Evolutionary conservation across 2,113 vertebrate species (phyloP).

Genomic region (Micromys minutus): DNA sequence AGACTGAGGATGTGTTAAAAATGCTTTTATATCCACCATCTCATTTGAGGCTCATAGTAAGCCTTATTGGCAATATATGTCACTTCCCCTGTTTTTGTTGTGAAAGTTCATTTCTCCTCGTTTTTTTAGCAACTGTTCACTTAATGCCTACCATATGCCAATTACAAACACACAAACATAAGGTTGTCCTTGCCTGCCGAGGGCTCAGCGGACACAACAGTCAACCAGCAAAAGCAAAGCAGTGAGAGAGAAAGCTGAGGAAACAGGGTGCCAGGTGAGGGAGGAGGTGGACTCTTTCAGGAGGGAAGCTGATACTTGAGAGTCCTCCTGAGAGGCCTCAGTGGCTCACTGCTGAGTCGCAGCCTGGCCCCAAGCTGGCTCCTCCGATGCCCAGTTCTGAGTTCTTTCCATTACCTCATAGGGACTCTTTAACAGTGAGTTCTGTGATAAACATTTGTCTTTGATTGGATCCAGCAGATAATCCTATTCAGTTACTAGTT

Average conservation of each 20-base stretch:
- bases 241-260: background rate
- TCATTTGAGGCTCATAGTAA: background rate
- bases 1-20: background rate
- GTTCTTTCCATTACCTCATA: slow-evolving; percentile 54
- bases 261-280: background rate
- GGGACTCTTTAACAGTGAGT: background rate
- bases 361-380: background rate
- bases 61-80: background rate
- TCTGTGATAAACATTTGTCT: background rate
- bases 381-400: background rate
- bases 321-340: background rate
- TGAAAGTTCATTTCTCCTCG: background rate
- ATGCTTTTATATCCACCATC: background rate
- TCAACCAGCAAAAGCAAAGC: background rate
- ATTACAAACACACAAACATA: slow-evolving; percentile 8
- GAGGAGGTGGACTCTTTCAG: background rate
- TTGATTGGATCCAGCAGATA: background rate
- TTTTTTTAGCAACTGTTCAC: background rate
- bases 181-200: background rate
- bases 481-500: slow-evolving; percentile 8
- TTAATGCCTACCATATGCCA: background rate
- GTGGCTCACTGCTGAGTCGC: background rate
- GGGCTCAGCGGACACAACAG: background rate
- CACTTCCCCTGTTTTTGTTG: background rate
- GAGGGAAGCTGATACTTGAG: slow-evolving; percentile 28